Evolutionary conservation across 1,140 invertebrate genomes (phyloP).

Genomic region (Panulirus ornatus): DNA sequence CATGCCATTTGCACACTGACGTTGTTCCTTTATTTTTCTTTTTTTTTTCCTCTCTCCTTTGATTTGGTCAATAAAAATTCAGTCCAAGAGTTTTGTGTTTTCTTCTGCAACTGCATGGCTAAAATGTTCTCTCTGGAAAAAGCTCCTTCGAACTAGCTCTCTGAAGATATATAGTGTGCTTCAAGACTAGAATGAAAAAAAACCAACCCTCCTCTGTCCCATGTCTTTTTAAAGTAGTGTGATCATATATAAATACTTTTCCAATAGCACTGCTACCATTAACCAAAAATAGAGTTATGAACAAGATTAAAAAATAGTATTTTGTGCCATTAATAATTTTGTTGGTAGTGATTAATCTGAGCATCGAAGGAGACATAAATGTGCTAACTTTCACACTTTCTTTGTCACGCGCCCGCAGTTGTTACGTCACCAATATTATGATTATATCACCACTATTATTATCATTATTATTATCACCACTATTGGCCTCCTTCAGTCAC

Average conservation of each 20-base stretch:
- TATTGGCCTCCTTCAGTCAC: conserved; percentile 42
- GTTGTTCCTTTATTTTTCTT: conserved; percentile 46
- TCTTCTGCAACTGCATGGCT: conserved; percentile 72
- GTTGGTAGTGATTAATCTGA: conserved; percentile 3
- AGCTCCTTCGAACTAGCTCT: conserved; percentile 56
- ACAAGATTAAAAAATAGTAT: too few species aligned
- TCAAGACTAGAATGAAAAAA: too few species aligned
- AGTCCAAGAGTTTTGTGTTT: conserved; percentile 48
- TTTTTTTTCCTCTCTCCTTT: conserved; percentile 1
- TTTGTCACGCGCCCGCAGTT: conserved; percentile 38
- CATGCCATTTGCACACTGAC: conserved; percentile 74
- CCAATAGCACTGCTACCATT: too few species aligned
- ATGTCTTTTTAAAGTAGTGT: too few species aligned
- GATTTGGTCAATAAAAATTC: not conserved
- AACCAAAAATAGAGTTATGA: too few species aligned
- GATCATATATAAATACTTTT: too few species aligned
- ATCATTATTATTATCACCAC: not conserved
- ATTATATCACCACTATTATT: conserved; percentile 15
- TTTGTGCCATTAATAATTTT: not conserved
- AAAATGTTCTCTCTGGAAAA: conserved; percentile 13
- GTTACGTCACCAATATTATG: conserved; percentile 19
- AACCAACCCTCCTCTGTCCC: not conserved
- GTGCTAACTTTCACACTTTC: conserved; percentile 39
- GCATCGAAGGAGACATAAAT: conserved; percentile 56
- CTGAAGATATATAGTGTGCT: not conserved